These are phyloP conservation scores for Ecliptopera silaceata DNA, from an alignment of 2,888 invertebrate species.

Conservation along the genomic window DNA sequence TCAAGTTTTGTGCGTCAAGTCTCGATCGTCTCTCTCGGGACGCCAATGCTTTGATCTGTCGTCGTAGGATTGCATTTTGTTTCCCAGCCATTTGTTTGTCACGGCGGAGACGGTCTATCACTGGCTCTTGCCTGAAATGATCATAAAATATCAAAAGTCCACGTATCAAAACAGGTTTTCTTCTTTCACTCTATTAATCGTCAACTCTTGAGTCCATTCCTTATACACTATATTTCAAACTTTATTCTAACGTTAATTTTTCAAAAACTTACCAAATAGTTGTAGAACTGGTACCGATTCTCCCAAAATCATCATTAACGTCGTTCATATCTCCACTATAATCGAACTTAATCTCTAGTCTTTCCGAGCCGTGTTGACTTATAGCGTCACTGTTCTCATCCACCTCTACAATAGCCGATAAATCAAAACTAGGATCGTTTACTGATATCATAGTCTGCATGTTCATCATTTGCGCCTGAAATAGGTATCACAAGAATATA, in stretches of 20 bases:
- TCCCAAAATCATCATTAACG: slow-evolving; percentile 57
- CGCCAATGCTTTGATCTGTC: slow-evolving; percentile 74
- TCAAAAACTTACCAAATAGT: slow-evolving; percentile 60
- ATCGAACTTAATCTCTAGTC: slow-evolving; percentile 70
- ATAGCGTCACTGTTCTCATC: slow-evolving; percentile 67
- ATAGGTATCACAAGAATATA: too few relatives aligned
- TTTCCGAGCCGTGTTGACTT: slow-evolving; percentile 65
- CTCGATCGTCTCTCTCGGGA: slow-evolving; percentile 70
- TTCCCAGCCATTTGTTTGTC: slow-evolving; percentile 72
- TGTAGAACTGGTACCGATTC: slow-evolving; percentile 63
- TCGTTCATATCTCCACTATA: slow-evolving; percentile 65
- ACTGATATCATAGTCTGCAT: slow-evolving; percentile 75
- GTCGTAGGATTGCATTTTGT: slow-evolving; percentile 70
- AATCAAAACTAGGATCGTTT: slow-evolving; percentile 75
- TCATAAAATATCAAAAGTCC: too few relatives aligned
- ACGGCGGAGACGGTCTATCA: slow-evolving; percentile 71
- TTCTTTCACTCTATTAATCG: too few relatives aligned
- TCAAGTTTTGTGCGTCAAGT: slow-evolving; percentile 75
- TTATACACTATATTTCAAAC: too few relatives aligned
- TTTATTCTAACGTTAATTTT: neutral
- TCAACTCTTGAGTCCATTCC: too few relatives aligned
- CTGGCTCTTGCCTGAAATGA: slow-evolving; percentile 68
- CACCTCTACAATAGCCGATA: slow-evolving; percentile 76
- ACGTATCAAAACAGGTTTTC: too few relatives aligned
- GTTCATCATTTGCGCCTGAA: slow-evolving; percentile 72